phyloP scores from a whole-genome alignment of 2,113 vertebrate genomes.

The Eolophus roseicapilla region DNA sequence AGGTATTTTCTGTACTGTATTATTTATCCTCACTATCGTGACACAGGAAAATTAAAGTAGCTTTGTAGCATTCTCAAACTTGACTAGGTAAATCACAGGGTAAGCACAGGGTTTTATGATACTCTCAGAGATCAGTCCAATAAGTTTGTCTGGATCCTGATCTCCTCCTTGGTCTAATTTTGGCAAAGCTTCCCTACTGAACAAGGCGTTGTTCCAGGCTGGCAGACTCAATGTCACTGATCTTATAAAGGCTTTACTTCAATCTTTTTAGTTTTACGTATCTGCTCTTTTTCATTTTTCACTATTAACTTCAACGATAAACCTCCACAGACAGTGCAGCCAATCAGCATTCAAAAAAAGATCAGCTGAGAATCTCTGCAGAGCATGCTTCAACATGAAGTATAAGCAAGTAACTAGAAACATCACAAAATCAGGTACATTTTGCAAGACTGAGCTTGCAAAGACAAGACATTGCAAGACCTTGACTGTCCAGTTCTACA shows the following conservation, averaged over 20 bases:
- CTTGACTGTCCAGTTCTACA: not conserved
- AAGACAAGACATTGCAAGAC: not conserved
- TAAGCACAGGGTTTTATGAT: not conserved
- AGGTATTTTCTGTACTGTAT: not conserved
- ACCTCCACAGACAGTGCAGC: not conserved
- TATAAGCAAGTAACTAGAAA: not conserved
- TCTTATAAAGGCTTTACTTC: not conserved
- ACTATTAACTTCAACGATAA: not conserved
- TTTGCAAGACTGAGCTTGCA: not conserved
- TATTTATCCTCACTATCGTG: not conserved
- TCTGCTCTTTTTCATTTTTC: not conserved
- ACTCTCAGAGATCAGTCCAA: not conserved
- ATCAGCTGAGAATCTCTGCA: not conserved
- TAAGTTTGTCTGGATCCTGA: not conserved
- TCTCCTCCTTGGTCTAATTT: not conserved
- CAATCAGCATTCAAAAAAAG: not conserved
- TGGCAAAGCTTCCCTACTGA: not conserved
- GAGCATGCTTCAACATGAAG: not conserved
- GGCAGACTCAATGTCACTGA: not conserved
- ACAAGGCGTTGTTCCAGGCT: not conserved
- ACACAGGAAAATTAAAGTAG: constrained; percentile 5
- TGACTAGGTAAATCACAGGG: constrained; percentile 19
- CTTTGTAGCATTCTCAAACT: not conserved
- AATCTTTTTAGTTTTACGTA: not conserved
- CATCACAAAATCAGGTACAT: not conserved